phyloP scores from a whole-genome alignment of 2,113 vertebrate genomes.

The Strigops habroptila region DNA sequence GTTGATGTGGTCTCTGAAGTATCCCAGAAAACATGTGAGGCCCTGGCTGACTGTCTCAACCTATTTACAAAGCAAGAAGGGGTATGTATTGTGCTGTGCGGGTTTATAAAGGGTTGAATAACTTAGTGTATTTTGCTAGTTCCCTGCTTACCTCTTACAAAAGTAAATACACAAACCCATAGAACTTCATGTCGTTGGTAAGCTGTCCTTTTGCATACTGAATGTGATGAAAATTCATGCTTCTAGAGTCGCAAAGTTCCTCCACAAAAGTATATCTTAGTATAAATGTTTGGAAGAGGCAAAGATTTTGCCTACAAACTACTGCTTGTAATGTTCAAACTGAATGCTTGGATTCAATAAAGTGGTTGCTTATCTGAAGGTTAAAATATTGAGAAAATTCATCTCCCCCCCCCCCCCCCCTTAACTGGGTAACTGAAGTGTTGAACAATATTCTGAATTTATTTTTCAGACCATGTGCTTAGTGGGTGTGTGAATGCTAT shows the following conservation, averaged over 20 bases:
- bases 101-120: neutral
- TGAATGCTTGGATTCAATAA: neutral
- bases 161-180: neutral
- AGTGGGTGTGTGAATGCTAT: conserved; percentile 3
- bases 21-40: conserved; percentile 82
- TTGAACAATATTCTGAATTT: neutral
- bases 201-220: neutral
- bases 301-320: neutral
- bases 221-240: neutral
- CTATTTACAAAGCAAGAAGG: conserved; percentile 87
- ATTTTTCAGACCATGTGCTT: conserved; percentile 30
- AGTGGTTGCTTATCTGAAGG: neutral
- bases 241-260: neutral
- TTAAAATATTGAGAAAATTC: neutral
- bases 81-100: conserved; percentile 70
- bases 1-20: conserved; percentile 83
- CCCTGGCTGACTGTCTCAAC: conserved; percentile 81
- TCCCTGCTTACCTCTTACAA: neutral
- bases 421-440: neutral
- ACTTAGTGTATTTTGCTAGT: neutral
- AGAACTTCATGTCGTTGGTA: neutral
- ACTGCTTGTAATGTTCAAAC: neutral
- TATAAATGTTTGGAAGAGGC: neutral
- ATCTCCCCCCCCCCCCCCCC: too few relatives aligned
- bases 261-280: neutral